phyloP scores from a whole-genome alignment of 2,797 vertebrate species.

The Coreius guichenoti region DNA sequence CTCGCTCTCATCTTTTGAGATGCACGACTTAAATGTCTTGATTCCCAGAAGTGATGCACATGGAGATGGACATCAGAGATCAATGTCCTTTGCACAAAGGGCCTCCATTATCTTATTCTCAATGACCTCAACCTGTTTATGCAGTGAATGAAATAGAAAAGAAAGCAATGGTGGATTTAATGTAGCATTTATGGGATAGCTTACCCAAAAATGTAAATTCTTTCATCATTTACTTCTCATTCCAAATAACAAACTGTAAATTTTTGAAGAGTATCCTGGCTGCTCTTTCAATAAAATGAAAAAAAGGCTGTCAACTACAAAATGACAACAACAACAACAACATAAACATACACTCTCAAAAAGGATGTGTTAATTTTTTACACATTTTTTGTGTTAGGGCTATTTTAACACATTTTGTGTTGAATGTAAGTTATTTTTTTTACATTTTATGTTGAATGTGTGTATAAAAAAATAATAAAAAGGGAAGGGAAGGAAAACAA shows the following conservation, averaged over 20 bases:
- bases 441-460: too few relatives aligned
- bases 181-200: background rate
- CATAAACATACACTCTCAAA: background rate
- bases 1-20: slow-evolving; percentile 10
- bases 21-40: slow-evolving; percentile 6
- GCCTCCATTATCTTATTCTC: slow-evolving; percentile 7
- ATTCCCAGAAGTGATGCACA: slow-evolving; percentile 34
- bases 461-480: too few relatives aligned
- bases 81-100: slow-evolving; percentile 5
- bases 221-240: background rate
- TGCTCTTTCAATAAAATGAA: background rate
- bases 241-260: background rate
- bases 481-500: too few relatives aligned
- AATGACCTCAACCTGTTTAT: background rate
- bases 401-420: too few relatives aligned
- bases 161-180: background rate
- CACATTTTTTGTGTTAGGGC: too few relatives aligned
- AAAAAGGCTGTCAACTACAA: background rate
- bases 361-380: too few relatives aligned
- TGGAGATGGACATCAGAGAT: background rate
- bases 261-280: background rate
- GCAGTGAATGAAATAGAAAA: background rate
- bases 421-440: too few relatives aligned
- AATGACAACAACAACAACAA: background rate
- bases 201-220: background rate